Evolutionary conservation across 2,797 vertebrate species (phyloP), one percentile per base, ranked within the genome.

Genomic region (Sebastolobus altivelis): DNA sequence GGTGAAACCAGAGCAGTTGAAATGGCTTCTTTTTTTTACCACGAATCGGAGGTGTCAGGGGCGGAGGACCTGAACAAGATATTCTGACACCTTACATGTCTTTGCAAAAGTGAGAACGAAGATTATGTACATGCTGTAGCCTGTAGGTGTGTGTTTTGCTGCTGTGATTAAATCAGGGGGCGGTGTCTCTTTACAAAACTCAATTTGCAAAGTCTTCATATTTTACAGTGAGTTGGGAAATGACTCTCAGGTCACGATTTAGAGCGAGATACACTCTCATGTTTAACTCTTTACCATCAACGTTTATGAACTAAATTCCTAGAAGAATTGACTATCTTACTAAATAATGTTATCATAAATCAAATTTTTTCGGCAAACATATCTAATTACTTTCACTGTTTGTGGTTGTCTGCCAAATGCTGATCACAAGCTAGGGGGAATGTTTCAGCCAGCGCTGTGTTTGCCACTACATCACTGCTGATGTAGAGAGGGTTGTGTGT

Each of bases 1-100:
- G 82, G 83, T 69, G 75, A 85, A 80, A 81, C 71, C 59, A 31
- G 72, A 83, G 69, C 71, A 72, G 68, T 82, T 83, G 66, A 82
- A 90, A 81, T 49, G 61, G 60, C 73, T 65, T 20, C 25, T 54
- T 40, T 40, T 35, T 12, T n/a, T 90, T 83, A 85, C 54, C 75
- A 72, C 4, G 11, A 84, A 74, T 66, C 27, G 1, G 56, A 80
- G 77, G 46, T 38, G 67, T 80, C 52, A n/a, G 77, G 29, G 52
- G 52, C 1, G 1, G 54, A 73, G 40, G 72, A 73, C 37, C 59
- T 33, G 67, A 82, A 71, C 38, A 63, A 40, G 54, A 81, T 76
- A 77, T 75, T 76, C 78, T 67, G 62, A 74, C 63, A 79, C 27
- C 61, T 69, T n/a, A 37, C 69, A 27, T 65, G 56, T 25, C 81